Base-by-base conservation (phyloP, 2,888 invertebrate species). In the Marronus borbonicus region DNA sequence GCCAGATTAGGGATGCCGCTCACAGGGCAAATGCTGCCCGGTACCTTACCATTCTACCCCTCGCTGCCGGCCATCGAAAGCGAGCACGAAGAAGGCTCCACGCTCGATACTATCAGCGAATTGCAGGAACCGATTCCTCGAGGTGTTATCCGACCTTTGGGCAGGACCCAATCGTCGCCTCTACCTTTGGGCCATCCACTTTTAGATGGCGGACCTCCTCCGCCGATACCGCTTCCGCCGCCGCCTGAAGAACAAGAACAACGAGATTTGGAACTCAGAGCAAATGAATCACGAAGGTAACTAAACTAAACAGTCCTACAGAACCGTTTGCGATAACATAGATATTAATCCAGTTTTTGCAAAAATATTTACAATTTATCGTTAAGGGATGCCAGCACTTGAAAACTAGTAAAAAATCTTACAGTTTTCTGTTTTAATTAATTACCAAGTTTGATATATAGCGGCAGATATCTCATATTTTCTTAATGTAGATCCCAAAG, bases 151-250 rank as follows among this genome's bases (percentile, higher is more conserved):
- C 90, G 96, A 74, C 96, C 96, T 49, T 90, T 97, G 84, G 97
- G 97, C 79, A 93, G 98, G 86, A 98, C 98, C 78, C 98, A 98
- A 89, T 98, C 98, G 65, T 98, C 98, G 2, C 97, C 97, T 0
- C 89, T 97, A 83, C 96, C 96, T 36, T 90, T 98, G 77, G 97
- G 97, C 0, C 96, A 97, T 89, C 96, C 97, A 31, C 93, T 96
- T 91, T 91, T 97, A 76, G 87, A 87, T 31, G 85, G 84, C 31
- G 85, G 83, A 49, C 85, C 85, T 31, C 81, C 83, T 50, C 85
- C 85, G 66, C 83, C 81, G 83, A 10, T 83, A 31, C 85, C 83
- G 64, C 87, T 81, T 78, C 88, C 84, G 80, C 86, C 90, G 88
- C 84, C 95, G 93, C 77, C 90, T 94, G 80, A 88, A 80, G 86